Base-by-base conservation (phyloP, 2,797 vertebrate species). In the Podarcis lilfordi region DNA sequence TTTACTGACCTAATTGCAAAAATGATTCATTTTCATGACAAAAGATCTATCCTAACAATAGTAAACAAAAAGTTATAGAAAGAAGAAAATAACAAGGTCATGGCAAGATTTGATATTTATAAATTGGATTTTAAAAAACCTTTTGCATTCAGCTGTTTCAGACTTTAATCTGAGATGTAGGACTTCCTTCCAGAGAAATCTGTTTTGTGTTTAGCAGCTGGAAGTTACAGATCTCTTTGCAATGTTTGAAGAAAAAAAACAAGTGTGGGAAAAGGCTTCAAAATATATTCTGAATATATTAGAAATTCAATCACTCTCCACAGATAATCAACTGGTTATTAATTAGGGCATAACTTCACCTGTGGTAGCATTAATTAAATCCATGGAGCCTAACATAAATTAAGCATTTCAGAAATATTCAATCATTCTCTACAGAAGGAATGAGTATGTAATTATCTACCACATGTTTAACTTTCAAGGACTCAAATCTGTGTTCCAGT, bases 161-260 rank as follows among this genome's bases (percentile, higher is more conserved):
- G 25, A 61, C 27, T 93, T 95, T 95, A 94, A 95, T 89, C 90
- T 89, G 90, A 91, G 90, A 91, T 89, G 7, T 75, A 80, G 87
- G 96, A 91, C 90, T 92, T 93, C 87, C 75, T 91, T 95, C 91
- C 94, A 94, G 90, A 91, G 91, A 90, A 89, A 91, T 86, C 91
- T 96, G 95, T 80, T 96, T 96, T 96, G 21, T 96, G 89, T 95
- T 96, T 94, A 94, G 90, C 90, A 59, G 85, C 94, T 95, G 95
- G 94, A 96, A 89, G 7, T 85, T 92, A 93, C 11, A 88, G 93
- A 93, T 91, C 94, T 90, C 88, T 88, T 43, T 45, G 75, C 40
- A 92, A 69, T 83, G 40, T 43, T 92, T 81, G 85, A 88, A 91
- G 91, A 35, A 91, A 2, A 6, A 15, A 85, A 88, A 37, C 13